Conservation (phyloP, 2,888 invertebrate species). For the Anodontia alba region DNA sequence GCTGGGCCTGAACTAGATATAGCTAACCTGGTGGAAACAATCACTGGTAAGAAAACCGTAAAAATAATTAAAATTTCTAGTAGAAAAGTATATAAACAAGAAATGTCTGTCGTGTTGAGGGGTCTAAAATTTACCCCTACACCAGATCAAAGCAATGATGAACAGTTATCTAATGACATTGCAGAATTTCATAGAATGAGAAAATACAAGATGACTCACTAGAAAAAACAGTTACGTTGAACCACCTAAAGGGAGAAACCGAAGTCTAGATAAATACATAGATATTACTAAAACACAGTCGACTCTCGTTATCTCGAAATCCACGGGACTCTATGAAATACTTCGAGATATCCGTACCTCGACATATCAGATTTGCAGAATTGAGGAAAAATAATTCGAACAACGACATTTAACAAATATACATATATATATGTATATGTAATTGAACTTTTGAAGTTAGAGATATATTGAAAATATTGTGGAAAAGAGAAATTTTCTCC, state of each 20-base stretch:
- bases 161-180: not conserved
- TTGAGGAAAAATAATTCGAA: no score
- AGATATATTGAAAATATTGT: no score
- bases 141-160: not conserved
- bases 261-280: not conserved
- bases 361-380: no score
- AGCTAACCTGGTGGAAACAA: not conserved
- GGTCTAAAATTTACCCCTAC: not conserved
- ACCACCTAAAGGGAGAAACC: not conserved
- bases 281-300: not conserved
- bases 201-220: not conserved
- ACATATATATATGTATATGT: no score
- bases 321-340: no score
- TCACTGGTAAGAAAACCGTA: not conserved
- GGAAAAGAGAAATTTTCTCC: no score
- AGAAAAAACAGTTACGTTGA: not conserved
- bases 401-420: no score
- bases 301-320: no score
- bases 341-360: no score
- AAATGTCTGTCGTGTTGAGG: conserved; percentile 8
- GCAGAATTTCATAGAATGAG: not conserved
- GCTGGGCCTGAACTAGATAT: no score
- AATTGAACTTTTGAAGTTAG: no score
- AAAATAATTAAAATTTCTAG: not conserved
- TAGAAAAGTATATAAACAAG: not conserved